Evolutionary conservation across 1,140 invertebrate species (phyloP).

Genomic region (Cydia strobilella): DNA sequence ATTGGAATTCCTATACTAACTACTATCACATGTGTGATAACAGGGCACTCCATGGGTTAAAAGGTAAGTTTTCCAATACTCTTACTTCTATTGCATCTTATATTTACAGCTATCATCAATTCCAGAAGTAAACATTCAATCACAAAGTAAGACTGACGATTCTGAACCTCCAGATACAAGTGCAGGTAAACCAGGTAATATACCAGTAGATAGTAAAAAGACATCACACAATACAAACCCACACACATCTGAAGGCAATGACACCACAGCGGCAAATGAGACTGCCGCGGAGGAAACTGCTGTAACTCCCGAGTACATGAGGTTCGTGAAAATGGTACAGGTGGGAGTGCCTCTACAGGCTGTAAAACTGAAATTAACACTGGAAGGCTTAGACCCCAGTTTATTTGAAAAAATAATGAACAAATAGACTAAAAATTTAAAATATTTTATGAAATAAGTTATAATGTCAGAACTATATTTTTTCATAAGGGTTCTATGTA

Average conservation of each 20-base stretch:
- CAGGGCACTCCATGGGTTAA: too few species aligned
- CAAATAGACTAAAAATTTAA: conserved; percentile 40
- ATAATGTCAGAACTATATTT: neutral
- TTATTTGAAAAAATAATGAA: conserved; percentile 86
- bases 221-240: conserved; percentile 33
- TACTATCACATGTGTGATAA: too few species aligned
- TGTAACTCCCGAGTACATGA: conserved; percentile 85
- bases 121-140: conserved; percentile 80
- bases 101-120: conserved; percentile 85
- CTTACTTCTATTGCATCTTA: conserved; percentile 12
- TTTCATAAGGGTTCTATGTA: neutral
- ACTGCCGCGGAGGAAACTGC: conserved; percentile 38
- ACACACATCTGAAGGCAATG: conserved; percentile 37
- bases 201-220: conserved; percentile 35
- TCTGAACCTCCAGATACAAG: conserved; percentile 41
- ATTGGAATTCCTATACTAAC: too few species aligned
- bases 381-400: conserved; percentile 89
- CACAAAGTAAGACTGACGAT: neutral
- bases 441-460: conserved; percentile 14
- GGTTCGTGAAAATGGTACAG: conserved; percentile 94
- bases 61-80: too few species aligned
- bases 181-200: conserved; percentile 35
- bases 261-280: neutral
- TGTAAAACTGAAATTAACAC: conserved; percentile 90
- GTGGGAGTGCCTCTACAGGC: conserved; percentile 90